phyloP scores from a whole-genome alignment of 1,140 invertebrate genomes.

The Musca vetustissima region DNA sequence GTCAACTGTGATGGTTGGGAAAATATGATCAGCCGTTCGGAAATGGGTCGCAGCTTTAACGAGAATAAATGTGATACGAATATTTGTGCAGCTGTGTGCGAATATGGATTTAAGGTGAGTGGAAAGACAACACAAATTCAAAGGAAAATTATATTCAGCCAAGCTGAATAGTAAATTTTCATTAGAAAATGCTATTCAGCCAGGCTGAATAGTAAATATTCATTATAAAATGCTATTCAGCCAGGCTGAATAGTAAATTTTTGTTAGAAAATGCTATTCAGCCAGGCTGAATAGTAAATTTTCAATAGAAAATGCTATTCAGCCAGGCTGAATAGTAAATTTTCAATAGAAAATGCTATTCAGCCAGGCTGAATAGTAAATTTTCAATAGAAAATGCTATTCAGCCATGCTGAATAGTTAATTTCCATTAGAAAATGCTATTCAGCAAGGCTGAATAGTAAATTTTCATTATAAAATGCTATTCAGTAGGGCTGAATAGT shows the following conservation, averaged over 20 bases:
- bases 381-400: neutral
- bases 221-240: neutral
- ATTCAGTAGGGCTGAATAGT: neutral
- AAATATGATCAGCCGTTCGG: constrained; percentile 54
- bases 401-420: no score
- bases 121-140: neutral
- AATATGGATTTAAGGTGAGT: constrained; percentile 74
- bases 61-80: constrained; percentile 59
- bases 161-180: no score
- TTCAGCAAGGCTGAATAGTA: neutral
- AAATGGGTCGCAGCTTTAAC: constrained; percentile 56
- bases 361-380: no score
- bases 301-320: neutral
- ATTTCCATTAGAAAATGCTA: neutral
- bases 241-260: no score
- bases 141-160: no score
- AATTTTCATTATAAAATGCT: no score
- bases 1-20: constrained; percentile 65
- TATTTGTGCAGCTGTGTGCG: constrained; percentile 77
- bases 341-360: neutral
- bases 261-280: neutral
- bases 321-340: no score
- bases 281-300: no score
- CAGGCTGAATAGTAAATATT: no score
- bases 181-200: neutral